These are phyloP conservation scores for Delichon dasypus DNA, from an alignment of 2,797 vertebrate genomes.

Conservation along the genomic window DNA sequence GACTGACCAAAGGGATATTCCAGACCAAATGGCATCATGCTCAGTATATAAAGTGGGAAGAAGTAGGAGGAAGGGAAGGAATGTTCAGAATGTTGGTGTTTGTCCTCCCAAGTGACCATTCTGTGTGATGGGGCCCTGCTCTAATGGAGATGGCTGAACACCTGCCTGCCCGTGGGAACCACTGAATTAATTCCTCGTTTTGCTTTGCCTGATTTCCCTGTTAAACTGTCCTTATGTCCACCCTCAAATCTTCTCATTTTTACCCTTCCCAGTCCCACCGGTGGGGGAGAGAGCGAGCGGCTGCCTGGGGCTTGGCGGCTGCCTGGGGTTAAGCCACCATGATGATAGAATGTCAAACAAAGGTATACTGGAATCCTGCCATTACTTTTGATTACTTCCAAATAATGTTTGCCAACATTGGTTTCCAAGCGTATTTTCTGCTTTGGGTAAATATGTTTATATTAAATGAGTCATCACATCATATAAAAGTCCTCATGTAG, in stretches of 20 bases:
- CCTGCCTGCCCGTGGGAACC: neutral
- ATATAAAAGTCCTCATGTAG: neutral
- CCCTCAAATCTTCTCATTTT: neutral
- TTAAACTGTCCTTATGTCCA: neutral
- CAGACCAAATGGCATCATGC: neutral
- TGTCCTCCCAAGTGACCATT: neutral
- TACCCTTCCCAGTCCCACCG: neutral
- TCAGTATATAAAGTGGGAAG: neutral
- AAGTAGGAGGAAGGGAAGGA: neutral
- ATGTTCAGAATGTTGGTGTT: neutral
- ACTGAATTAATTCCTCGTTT: neutral
- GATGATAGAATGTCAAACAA: neutral
- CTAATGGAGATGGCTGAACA: neutral
- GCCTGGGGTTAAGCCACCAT: neutral
- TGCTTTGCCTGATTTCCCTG: neutral
- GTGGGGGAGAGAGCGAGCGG: fast-evolving
- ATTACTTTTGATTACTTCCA: constrained; percentile 26
- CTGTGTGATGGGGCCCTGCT: neutral
- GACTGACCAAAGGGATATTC: neutral
- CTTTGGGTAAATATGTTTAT: neutral
- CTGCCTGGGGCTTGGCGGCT: neutral
- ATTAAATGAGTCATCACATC: neutral
- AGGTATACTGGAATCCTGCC: neutral
- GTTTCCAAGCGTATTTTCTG: neutral
- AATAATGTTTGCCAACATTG: neutral